Percentiles rank a stretch among this genome's conserved stretches.
These are phyloP conservation scores for Podarcis lilfordi DNA, from an alignment of 2,797 vertebrate species.

Conservation along the genomic window DNA sequence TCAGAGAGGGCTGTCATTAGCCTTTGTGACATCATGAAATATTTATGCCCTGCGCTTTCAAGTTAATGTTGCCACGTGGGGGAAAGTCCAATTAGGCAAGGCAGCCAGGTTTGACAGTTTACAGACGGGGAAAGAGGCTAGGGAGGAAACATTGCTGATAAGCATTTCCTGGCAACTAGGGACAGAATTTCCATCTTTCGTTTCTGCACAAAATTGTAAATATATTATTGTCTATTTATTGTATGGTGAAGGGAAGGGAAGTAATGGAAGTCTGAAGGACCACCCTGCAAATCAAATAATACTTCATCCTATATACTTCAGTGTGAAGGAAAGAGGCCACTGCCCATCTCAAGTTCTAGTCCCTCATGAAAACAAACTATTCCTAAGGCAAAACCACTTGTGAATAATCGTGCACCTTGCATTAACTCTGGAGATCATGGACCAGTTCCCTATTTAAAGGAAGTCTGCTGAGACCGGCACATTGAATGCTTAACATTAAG, in stretches of 20 bases:
- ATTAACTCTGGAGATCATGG: neutral
- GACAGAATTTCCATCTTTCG: neutral
- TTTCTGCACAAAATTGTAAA: neutral
- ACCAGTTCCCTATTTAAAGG: neutral
- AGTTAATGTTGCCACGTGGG: slow-evolving; percentile 18
- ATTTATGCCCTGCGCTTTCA: neutral
- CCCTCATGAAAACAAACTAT: slow-evolving; percentile 11
- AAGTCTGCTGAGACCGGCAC: neutral
- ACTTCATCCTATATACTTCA: neutral
- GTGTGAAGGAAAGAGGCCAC: neutral
- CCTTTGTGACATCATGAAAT: slow-evolving; percentile 35
- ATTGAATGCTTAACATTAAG: neutral
- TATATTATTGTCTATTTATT: slow-evolving; percentile 28
- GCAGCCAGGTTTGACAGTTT: slow-evolving; percentile 38
- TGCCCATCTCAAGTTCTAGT: neutral
- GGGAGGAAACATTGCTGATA: slow-evolving; percentile 44
- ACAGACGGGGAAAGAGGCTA: slow-evolving; percentile 31
- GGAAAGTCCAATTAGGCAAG: slow-evolving; percentile 21
- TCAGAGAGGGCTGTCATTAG: slow-evolving; percentile 20
- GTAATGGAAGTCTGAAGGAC: neutral
- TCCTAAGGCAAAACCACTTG: neutral
- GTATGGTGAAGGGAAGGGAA: slow-evolving; percentile 22
- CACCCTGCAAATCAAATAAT: neutral
- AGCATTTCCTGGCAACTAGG: slow-evolving; percentile 25
- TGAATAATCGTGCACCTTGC: neutral